phyloP scores from a whole-genome alignment of 2,888 invertebrate genomes.

The Oegoconia quadripuncta region DNA sequence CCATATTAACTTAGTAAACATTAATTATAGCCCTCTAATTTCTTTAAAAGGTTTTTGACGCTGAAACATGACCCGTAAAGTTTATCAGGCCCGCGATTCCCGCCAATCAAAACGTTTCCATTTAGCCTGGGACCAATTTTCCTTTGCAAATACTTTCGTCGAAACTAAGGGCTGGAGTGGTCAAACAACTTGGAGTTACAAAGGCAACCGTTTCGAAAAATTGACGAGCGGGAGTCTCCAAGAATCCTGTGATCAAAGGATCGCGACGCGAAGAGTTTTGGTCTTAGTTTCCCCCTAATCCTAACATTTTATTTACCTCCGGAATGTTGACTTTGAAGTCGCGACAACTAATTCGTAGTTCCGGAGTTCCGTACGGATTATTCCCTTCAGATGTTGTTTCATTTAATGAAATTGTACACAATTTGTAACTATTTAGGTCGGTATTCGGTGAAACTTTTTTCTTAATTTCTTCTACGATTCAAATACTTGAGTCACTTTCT shows the following conservation, averaged over 20 bases:
- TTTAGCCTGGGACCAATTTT: constrained; percentile 43
- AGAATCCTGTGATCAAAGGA: constrained; percentile 61
- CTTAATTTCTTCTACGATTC: constrained; percentile 6
- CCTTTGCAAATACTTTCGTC: constrained; percentile 39
- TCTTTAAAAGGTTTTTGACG: constrained; percentile 36
- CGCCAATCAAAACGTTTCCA: constrained; percentile 35
- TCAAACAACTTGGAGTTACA: constrained; percentile 46
- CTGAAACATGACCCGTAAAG: constrained; percentile 34
- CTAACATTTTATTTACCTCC: constrained; percentile 60
- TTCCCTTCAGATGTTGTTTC: constrained; percentile 44
- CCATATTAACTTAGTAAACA: constrained; percentile 12
- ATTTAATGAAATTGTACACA: constrained; percentile 56
- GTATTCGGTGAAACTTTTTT: constrained; percentile 37
- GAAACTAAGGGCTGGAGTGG: constrained; percentile 44
- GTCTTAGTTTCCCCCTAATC: constrained; percentile 37
- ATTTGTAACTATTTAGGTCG: constrained; percentile 46
- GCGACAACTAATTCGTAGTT: constrained; percentile 67
- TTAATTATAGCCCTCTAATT: constrained; percentile 22
- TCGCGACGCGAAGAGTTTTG: no score
- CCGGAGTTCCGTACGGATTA: constrained; percentile 41
- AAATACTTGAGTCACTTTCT: background rate
- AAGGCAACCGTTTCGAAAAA: constrained; percentile 48
- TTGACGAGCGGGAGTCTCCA: constrained; percentile 45
- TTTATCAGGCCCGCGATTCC: constrained; percentile 34
- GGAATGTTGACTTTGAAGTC: constrained; percentile 67